Base-by-base conservation (phyloP, 2,797 vertebrate genomes). In the Chrosomus eos region DNA sequence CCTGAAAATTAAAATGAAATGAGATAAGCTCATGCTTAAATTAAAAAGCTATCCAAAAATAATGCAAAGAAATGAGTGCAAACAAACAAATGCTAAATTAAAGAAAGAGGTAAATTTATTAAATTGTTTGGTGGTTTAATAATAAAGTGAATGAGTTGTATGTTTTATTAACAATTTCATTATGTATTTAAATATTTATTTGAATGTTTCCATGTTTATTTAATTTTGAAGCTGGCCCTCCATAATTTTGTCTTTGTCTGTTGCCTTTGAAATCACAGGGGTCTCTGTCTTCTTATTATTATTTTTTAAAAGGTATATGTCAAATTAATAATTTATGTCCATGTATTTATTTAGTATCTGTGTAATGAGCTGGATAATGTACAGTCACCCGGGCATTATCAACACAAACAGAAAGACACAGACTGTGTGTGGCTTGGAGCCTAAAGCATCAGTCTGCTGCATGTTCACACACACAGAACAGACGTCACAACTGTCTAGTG, bases 311-410 rank as follows among this genome's bases (percentile, higher is more conserved):
- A 21, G 16, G 33, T 14, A 28, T 2, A 53, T 55, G 6, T 75
- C 19, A 75, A 33, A 11, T 33, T 9, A 33, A 53, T 53, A 33
- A 21, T 53, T 33, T 5, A 51, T 33, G 43, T 11, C 71, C 43
- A 48, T 48, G 16, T 31, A 73, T 51, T 51, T 33, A 33, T 53
- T 51, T 10, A 45, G 13, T 48, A 28, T 48, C 7, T 4, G 2
- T 73, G 40, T 73, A 53, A 36, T 53, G 72, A 53, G 48, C 72
- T 53, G 48, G 19, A 74, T 74, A 31, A 73, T 48, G n/a, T 48
- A 53, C 45, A 33, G 19, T 72, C 70, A 48, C 14, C 23, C 7
- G 19, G 48, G 1, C 10, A 33, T 74, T 74, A 74, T 74, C 72
- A 14, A 5, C 31, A 7, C 45, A 31, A 74, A 53, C 72, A 23